Evolutionary conservation across 2,113 vertebrate genomes (phyloP).

Genomic region (Neoarius graeffei): DNA sequence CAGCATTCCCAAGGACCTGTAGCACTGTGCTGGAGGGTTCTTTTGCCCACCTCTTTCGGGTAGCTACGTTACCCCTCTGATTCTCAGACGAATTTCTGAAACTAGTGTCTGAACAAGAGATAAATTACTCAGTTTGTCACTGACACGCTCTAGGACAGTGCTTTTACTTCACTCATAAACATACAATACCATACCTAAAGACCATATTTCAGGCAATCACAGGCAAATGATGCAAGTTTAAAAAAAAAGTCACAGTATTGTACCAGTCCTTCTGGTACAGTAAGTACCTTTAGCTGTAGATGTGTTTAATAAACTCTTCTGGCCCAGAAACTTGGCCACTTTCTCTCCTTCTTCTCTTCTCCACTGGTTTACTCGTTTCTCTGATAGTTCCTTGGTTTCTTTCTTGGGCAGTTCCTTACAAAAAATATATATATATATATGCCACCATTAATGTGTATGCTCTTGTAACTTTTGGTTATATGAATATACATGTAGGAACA

Average conservation of each 20-base stretch:
- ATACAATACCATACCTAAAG: not conserved
- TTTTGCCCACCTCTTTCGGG: slow-evolving; percentile 78
- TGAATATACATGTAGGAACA: not conserved
- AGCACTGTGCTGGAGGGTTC: slow-evolving; percentile 62
- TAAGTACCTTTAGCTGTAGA: slow-evolving; percentile 63
- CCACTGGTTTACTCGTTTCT: slow-evolving; percentile 59
- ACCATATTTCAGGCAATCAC: not conserved
- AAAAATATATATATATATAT: slow-evolving; percentile 26
- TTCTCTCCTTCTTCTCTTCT: slow-evolving; percentile 65
- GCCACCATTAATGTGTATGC: not conserved
- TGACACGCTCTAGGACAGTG: not conserved
- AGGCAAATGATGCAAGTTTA: not conserved
- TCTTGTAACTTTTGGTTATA: not conserved
- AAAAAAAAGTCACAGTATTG: not conserved
- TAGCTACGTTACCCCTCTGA: slow-evolving; percentile 16
- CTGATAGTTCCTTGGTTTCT: slow-evolving; percentile 33
- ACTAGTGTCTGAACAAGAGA: slow-evolving; percentile 33
- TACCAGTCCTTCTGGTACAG: not conserved
- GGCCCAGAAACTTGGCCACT: slow-evolving; percentile 62
- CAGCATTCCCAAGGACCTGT: slow-evolving; percentile 71
- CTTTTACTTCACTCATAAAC: slow-evolving; percentile 3
- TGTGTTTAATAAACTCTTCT: slow-evolving; percentile 67
- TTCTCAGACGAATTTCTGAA: slow-evolving; percentile 4
- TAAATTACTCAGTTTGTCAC: not conserved
- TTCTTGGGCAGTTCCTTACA: slow-evolving; percentile 1